Evolutionary conservation across 2,888 invertebrate species (phyloP).

Genomic region (Synanthedon andrenaeformis): DNA sequence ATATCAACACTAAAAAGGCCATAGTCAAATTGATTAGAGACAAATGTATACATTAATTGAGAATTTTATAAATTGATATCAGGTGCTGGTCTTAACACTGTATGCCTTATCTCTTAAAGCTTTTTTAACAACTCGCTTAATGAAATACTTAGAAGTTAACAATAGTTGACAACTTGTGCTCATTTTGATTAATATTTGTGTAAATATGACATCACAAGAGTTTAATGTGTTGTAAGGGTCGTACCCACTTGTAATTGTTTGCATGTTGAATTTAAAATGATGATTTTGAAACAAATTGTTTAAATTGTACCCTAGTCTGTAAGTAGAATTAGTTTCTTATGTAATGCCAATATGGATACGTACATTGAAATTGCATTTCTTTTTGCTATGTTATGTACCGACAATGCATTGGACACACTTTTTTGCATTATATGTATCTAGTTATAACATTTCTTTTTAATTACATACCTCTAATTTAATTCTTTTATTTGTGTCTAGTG

Average conservation of each 20-base stretch:
- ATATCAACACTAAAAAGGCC: conserved; percentile 14
- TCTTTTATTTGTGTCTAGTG: neutral
- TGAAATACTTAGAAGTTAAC: neutral
- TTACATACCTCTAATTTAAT: conserved; percentile 33
- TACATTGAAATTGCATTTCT: too few species aligned
- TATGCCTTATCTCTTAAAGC: conserved; percentile 12
- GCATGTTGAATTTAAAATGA: too few species aligned
- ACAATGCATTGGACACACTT: too few species aligned
- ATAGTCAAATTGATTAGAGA: conserved; percentile 8
- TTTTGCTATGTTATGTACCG: too few species aligned
- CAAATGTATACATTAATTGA: conserved; percentile 20
- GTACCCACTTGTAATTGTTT: neutral
- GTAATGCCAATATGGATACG: neutral
- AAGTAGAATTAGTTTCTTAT: neutral
- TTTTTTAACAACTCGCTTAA: conserved; percentile 3
- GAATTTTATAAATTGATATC: conserved; percentile 15
- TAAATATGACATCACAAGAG: conserved; percentile 58
- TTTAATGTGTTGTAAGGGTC: conserved; percentile 14
- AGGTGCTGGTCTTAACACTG: conserved; percentile 25
- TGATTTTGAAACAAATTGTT: conserved; percentile 52
- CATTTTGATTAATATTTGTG: conserved; percentile 14
- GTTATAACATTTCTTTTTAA: conserved; percentile 5
- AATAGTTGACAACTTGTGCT: neutral
- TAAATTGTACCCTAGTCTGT: conserved; percentile 10
- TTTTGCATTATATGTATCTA: too few species aligned